Conservation (phyloP, 2,113 vertebrate species). For the Oncorhynchus mykiss region DNA sequence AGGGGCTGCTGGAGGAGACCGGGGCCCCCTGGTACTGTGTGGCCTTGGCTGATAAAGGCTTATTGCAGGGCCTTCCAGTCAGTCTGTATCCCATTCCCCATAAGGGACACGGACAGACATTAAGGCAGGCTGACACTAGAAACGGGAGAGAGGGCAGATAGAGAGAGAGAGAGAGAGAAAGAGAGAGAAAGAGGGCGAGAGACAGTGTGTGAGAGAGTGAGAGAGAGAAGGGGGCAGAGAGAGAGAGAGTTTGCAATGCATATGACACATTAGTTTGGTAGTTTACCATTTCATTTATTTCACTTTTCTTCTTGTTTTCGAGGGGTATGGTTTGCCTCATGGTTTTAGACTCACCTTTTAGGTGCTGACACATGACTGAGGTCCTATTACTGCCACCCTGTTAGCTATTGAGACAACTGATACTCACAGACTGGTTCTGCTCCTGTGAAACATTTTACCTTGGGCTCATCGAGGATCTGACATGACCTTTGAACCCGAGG, state of each 20-base stretch:
- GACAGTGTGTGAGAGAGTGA: too few species aligned
- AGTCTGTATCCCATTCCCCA: slow-evolving; percentile 69
- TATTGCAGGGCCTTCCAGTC: slow-evolving; percentile 75
- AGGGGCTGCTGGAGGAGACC: slow-evolving; percentile 69
- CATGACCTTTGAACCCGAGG: slow-evolving; percentile 71
- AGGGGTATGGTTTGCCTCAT: slow-evolving; percentile 23
- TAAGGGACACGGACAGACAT: slow-evolving; percentile 60
- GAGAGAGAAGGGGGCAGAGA: background rate
- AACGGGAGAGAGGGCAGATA: slow-evolving; percentile 38
- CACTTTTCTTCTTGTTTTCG: slow-evolving; percentile 45
- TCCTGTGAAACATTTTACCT: slow-evolving; percentile 70
- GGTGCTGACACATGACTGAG: slow-evolving; percentile 71
- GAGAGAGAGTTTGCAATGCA: slow-evolving; percentile 42
- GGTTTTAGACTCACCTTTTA: slow-evolving; percentile 66
- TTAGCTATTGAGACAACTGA: slow-evolving; percentile 61
- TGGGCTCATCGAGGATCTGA: slow-evolving; percentile 70
- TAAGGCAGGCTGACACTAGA: slow-evolving; percentile 59
- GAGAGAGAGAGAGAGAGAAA: background rate
- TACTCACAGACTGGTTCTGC: slow-evolving; percentile 63
- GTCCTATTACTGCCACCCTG: slow-evolving; percentile 68
- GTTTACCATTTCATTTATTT: too few species aligned
- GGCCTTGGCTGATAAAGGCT: slow-evolving; percentile 77
- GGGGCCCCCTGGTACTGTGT: slow-evolving; percentile 73
- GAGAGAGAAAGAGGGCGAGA: background rate
- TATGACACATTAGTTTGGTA: slow-evolving; percentile 43